Evolutionary conservation across 2,113 vertebrate genomes (phyloP).

Genomic region (Protobothrops flavoviridis): DNA sequence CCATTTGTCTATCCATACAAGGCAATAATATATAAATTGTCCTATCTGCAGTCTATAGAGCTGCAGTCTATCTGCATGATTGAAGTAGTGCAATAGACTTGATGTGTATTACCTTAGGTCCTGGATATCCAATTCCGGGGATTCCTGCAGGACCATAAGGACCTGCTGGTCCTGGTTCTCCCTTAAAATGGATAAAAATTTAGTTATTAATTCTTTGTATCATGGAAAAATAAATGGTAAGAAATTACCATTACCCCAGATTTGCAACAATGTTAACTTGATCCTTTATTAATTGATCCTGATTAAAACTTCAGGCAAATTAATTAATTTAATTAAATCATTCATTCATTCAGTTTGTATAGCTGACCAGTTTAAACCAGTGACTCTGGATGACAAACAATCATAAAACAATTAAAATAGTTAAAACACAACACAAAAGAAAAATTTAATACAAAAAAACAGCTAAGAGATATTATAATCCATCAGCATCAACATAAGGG

Average conservation of each 20-base stretch:
- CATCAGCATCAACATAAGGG: neutral
- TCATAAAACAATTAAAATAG: neutral
- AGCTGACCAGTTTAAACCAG: neutral
- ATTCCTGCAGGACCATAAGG: slow-evolving; percentile 75
- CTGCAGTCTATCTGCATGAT: neutral
- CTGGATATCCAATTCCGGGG: slow-evolving; percentile 78
- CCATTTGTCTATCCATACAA: neutral
- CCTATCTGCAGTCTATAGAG: neutral
- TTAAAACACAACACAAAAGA: neutral
- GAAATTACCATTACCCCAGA: neutral
- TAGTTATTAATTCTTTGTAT: neutral
- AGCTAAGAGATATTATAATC: neutral
- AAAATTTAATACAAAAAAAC: neutral
- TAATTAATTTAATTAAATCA: neutral
- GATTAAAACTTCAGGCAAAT: neutral
- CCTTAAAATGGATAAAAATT: slow-evolving; percentile 55
- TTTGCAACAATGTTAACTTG: neutral
- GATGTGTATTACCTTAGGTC: slow-evolving; percentile 76
- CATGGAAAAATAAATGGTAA: neutral
- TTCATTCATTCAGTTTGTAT: neutral
- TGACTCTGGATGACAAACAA: neutral
- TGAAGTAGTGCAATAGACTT: neutral
- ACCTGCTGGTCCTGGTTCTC: slow-evolving; percentile 76
- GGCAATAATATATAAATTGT: neutral
- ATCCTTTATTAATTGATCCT: neutral